Conservation (phyloP, 2,888 invertebrate genomes). For the Ophion obscuratus region DNA sequence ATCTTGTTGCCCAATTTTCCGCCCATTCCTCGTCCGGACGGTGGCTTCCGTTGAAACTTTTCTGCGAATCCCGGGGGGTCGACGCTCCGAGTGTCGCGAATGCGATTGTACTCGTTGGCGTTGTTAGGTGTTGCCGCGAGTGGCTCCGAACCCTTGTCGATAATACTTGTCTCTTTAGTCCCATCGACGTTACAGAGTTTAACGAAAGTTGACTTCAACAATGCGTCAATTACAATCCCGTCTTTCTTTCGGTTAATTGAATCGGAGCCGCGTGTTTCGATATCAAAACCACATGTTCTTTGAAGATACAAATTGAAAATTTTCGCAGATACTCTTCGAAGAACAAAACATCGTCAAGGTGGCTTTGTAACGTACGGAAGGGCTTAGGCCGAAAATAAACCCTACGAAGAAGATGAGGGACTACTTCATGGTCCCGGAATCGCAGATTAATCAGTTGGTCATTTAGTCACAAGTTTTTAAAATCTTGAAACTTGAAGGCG, state of each 20-base stretch:
- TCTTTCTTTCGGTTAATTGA: not conserved
- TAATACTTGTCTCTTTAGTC: not conserved
- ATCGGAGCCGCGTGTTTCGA: not conserved
- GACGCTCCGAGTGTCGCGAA: slow-evolving; percentile 89
- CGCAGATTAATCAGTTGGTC: too few relatives aligned
- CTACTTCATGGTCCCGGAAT: too few relatives aligned
- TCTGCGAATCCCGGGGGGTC: slow-evolving; percentile 86
- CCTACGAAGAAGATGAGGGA: too few relatives aligned
- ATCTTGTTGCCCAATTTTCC: slow-evolving; percentile 85
- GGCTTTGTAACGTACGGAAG: too few relatives aligned
- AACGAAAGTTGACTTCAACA: not conserved
- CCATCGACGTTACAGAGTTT: not conserved
- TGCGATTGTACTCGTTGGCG: slow-evolving; percentile 84
- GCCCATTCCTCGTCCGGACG: slow-evolving; percentile 88
- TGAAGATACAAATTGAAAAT: too few relatives aligned
- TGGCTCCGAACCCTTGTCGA: slow-evolving; percentile 87
- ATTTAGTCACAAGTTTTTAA: too few relatives aligned
- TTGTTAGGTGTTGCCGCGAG: slow-evolving; percentile 86
- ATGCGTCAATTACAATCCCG: not conserved
- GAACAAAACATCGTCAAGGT: too few relatives aligned
- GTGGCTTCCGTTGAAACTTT: slow-evolving; percentile 87
- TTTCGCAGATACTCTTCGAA: too few relatives aligned
- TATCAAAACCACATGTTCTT: not conserved
- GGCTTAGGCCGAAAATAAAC: too few relatives aligned
- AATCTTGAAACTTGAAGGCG: too few relatives aligned